Evolutionary conservation across 1,140 invertebrate species (phyloP), one percentile per base, ranked within the genome.

Genomic region (Ectropis grisescens): DNA sequence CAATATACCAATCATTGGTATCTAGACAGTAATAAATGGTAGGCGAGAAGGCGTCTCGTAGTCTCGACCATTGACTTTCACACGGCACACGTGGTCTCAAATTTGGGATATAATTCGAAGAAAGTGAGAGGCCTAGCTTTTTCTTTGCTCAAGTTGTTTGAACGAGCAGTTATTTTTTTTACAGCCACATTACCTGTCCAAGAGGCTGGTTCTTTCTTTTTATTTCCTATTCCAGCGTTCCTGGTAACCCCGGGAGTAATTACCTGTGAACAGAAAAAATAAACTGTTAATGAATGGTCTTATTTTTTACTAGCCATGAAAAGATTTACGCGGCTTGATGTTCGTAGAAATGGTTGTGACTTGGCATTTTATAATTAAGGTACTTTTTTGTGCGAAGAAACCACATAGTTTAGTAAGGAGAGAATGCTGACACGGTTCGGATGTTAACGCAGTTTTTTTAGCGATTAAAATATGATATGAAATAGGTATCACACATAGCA

Each of bases 71-170:
- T 55, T 56, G 58, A 68, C 69, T 74, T 78, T 78, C 69, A 68
- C 68, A 47, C 51, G 33, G 47, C 47, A 58, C 49, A 53, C 61
- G 54, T 57, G 51, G 47, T 29, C 36, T 41, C 26, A 46, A 58
- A 55, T 65, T 56, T 58, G 53, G 57, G 47, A 55, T 55, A 53
- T 48, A 37, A 59, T 58, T 41, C 39, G 41, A 64, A 54, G 67
- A 78, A 74, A 74, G 72, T 74, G 62, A 72, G 65, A 68, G 69
- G 60, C 42, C 23, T 41, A 41, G 47, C 61, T 74, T 66, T 71
- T 76, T 69, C 66, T 74, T 74, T 69, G 40, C 55, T 46, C 52
- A 68, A 51, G 44, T 12, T 60, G 40, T 71, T 71, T 69, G 58
- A 44, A 52, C 50, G 16, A 4, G 16, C 16, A 19, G 16, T 19